These are phyloP conservation scores for Phrynosoma blainvillii DNA, from an alignment of 2,113 vertebrate species.

Conservation along the genomic window DNA sequence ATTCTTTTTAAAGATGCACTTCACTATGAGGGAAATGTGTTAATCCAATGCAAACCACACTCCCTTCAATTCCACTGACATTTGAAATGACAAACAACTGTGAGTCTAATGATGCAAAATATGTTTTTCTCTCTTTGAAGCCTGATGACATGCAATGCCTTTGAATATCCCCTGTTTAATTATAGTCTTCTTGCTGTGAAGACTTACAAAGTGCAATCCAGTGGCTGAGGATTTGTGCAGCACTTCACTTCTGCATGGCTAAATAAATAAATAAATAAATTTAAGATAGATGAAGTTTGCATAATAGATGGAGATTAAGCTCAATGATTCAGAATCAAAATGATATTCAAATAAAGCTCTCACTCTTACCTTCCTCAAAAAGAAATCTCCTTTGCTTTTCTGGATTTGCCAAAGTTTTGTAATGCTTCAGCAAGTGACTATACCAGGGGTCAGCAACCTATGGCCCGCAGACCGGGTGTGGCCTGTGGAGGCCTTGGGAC, in stretches of 20 bases:
- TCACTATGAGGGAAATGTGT: neutral
- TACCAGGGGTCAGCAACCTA: no score
- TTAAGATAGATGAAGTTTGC: neutral
- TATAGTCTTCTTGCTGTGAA: conserved; percentile 15
- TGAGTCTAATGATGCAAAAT: conserved; percentile 28
- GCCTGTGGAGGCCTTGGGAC: no score
- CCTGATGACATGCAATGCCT: conserved; percentile 18
- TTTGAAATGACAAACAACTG: conserved; percentile 37
- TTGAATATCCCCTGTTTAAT: conserved; percentile 28
- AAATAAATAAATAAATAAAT: neutral
- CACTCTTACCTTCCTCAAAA: neutral
- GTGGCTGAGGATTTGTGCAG: neutral
- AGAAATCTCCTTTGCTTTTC: neutral
- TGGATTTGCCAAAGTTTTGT: neutral
- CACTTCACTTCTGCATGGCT: neutral
- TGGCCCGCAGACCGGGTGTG: no score
- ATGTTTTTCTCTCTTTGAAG: conserved; percentile 23
- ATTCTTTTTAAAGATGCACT: neutral
- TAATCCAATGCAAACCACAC: neutral
- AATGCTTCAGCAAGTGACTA: neutral
- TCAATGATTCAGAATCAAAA: neutral
- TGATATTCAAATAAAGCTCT: neutral
- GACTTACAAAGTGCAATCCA: neutral
- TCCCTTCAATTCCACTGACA: neutral
- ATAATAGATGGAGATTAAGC: neutral